phyloP scores from a whole-genome alignment of 2,888 invertebrate species.

The Hydroisotoma schaefferi region DNA sequence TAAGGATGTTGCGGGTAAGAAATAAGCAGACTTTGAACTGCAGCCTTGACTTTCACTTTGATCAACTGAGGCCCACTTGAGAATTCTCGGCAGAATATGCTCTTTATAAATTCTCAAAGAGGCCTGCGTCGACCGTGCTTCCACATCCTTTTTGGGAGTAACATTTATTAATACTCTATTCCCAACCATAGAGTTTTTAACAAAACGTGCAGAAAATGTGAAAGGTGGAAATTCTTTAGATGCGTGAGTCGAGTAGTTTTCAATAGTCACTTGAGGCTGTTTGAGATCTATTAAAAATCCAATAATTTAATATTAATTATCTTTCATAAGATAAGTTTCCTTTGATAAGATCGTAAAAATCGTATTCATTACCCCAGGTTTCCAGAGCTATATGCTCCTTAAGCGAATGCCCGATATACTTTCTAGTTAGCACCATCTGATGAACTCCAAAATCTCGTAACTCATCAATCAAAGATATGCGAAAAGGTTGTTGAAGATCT shows the following conservation, averaged over 20 bases:
- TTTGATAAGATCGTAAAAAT: background rate
- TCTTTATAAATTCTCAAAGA: background rate
- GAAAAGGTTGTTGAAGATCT: background rate
- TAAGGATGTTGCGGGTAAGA: constrained; percentile 57
- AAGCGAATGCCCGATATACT: background rate
- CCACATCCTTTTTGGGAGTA: background rate
- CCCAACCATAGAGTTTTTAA: no score
- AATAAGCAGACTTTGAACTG: constrained; percentile 21
- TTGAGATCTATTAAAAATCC: background rate
- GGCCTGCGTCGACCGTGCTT: background rate
- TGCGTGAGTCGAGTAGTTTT: background rate
- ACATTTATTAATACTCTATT: background rate
- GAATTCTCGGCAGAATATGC: constrained; percentile 55
- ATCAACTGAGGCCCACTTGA: constrained; percentile 59
- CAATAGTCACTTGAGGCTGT: background rate
- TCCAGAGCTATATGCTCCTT: background rate
- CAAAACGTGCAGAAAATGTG: background rate
- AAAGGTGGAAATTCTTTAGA: background rate
- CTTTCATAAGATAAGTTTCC: background rate
- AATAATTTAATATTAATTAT: background rate
- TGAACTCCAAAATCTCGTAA: constrained; percentile 3
- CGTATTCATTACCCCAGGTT: constrained; percentile 8
- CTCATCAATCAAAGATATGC: background rate
- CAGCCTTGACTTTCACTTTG: constrained; percentile 50
- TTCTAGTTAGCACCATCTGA: background rate